Base-by-base conservation (phyloP, 2,888 invertebrate genomes). In the Macaria notata region DNA sequence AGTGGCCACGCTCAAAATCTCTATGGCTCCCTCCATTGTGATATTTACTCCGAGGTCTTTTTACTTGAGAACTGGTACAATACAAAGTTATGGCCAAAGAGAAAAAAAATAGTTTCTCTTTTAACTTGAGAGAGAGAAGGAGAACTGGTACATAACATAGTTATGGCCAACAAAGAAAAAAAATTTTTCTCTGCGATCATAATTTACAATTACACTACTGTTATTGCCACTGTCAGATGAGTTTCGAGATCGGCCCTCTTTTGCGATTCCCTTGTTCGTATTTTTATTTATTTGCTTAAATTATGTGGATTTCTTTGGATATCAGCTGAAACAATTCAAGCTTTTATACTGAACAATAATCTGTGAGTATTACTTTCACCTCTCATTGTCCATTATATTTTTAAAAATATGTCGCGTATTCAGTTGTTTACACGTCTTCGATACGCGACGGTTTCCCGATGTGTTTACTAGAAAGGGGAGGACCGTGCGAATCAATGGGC, bases 341-440 rank as follows among this genome's bases (percentile, higher is more conserved):
- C 68, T 75, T 70, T 71, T 69, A 71, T 64, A 65, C 63, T 50
- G 64, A 54, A 50, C 62, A 65, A 70, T 62, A 75, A 63, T 71
- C 78, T 87, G 89, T 89, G 68, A 88, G 89, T 88, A 75, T 62
- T 60, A 36, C 55, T 56, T 30, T 39, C 31, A 8, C 48, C 56
- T 47, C 54, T 54, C 19, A 51, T 46, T 41, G 39, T 31, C 54
- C 54, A 59, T 39, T 57, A n/a, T 9, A 61, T 54, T 30, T 44
- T 43, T n/a, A 64, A 73, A 76, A 80, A 70, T 70, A 70, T 67
- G 70, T 71, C 63, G 61, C 66, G 67, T 67, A 61, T 64, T 69
- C 69, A 71, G 77, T 88, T 90, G 90, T 90, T 90, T 90, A 90
- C 89, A 89, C 90, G 90, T 90, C 84, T 84, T 77, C 79, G 75